These are phyloP conservation scores for Cynopterus brachyotis DNA, from an alignment of 2,113 vertebrate species.

Conservation along the genomic window DNA sequence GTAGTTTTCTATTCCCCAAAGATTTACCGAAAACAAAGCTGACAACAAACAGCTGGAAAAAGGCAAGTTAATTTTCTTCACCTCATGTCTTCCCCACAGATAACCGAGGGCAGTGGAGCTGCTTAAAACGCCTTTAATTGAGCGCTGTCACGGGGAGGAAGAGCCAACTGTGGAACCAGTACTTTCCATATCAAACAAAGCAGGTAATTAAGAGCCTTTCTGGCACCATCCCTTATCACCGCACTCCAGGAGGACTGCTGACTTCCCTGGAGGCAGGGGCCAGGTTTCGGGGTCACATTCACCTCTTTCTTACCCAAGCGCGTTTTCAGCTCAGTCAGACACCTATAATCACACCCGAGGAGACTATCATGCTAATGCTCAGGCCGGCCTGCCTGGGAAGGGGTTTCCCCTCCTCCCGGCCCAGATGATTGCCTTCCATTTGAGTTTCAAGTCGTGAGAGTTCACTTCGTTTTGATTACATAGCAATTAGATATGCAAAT, in stretches of 20 bases:
- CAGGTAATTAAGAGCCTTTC: constrained; percentile 86
- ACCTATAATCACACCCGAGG: constrained; percentile 87
- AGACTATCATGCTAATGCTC: constrained; percentile 84
- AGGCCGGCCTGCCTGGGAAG: constrained; percentile 72
- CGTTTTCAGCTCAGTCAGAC: constrained; percentile 84
- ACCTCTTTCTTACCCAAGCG: constrained; percentile 81
- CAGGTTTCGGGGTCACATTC: constrained; percentile 87
- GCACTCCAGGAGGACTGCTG: constrained; percentile 82
- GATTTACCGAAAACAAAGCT: constrained; percentile 51
- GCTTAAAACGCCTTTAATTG: constrained; percentile 82
- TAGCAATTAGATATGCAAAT: constrained; percentile 89
- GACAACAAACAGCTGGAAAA: constrained; percentile 52
- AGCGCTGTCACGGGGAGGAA: constrained; percentile 77
- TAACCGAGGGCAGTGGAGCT: constrained; percentile 75
- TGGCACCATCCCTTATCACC: constrained; percentile 84
- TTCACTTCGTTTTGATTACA: constrained; percentile 89
- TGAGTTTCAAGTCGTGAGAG: constrained; percentile 86
- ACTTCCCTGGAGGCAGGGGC: constrained; percentile 81
- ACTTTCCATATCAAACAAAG: constrained; percentile 86
- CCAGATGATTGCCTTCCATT: constrained; percentile 87
- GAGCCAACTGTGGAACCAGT: constrained; percentile 75
- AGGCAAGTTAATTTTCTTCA: constrained; percentile 74
- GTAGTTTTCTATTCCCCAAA: constrained; percentile 14
- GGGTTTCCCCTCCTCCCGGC: constrained; percentile 71
- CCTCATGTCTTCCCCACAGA: constrained; percentile 69